phyloP scores from a whole-genome alignment of 2,888 invertebrate genomes.

The Rotaria socialis region DNA sequence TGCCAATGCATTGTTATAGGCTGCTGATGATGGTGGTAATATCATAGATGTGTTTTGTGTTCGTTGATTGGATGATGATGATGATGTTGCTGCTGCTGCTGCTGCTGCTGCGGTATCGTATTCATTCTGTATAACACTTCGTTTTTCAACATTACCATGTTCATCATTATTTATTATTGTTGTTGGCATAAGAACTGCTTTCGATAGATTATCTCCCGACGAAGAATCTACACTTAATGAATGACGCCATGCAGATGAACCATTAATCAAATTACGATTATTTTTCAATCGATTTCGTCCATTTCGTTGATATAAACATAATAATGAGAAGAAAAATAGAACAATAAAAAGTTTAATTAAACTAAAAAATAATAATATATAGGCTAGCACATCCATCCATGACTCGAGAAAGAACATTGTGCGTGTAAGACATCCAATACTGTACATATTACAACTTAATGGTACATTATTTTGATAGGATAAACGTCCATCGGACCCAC shows the following conservation, averaged over 20 bases:
- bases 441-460: constrained; percentile 3
- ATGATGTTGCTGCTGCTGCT: not conserved
- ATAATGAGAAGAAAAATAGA: not conserved
- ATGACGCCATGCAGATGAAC: not conserved
- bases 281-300: not conserved
- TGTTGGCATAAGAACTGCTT: not conserved
- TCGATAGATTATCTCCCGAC: not conserved
- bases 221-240: not conserved
- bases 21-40: not conserved
- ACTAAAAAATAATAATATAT: not conserved
- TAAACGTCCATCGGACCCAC: constrained; percentile 20
- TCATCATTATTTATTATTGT: not conserved
- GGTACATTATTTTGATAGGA: constrained; percentile 25
- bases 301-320: not conserved
- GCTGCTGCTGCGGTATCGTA: not conserved
- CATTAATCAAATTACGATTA: not conserved
- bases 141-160: not conserved
- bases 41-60: not conserved
- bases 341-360: constrained; percentile 32
- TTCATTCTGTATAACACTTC: not conserved
- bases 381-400: not conserved
- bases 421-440: not conserved
- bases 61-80: not conserved
- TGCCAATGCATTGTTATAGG: no score
- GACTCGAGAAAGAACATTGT: not conserved